Percentiles rank a stretch among this genome's conserved stretches.
phyloP scores from a whole-genome alignment of 2,888 invertebrate species.

The Diachrysia chrysitis region DNA sequence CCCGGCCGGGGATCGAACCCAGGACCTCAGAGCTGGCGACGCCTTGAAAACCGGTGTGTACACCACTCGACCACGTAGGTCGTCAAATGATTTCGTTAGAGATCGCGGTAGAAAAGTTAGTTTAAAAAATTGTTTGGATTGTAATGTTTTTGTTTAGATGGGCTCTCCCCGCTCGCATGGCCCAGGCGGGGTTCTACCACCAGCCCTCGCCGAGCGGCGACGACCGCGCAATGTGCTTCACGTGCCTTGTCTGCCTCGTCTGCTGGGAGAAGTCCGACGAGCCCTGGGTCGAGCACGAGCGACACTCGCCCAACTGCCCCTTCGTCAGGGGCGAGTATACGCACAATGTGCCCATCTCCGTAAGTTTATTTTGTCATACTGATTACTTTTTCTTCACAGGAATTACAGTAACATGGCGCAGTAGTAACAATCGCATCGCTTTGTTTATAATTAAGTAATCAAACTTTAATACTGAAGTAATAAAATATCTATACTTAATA shows the following conservation, averaged over 20 bases:
- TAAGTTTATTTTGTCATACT: constrained; percentile 63
- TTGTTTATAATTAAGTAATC: too few species aligned
- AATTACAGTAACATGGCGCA: neutral
- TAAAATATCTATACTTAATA: too few species aligned
- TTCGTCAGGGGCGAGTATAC: constrained; percentile 98
- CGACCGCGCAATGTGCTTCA: constrained; percentile 98
- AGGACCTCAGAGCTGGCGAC: too few species aligned
- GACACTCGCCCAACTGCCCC: constrained; percentile 97
- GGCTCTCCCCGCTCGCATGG: constrained; percentile 98
- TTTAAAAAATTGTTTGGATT: too few species aligned
- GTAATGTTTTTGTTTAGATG: constrained; percentile 89
- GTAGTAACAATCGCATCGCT: too few species aligned
- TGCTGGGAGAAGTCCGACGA: constrained; percentile 99
- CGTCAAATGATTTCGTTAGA: too few species aligned
- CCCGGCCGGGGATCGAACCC: too few species aligned
- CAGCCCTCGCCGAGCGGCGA: constrained; percentile 97
- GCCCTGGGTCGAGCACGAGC: constrained; percentile 98
- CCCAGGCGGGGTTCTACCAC: constrained; percentile 98
- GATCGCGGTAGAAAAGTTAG: too few species aligned
- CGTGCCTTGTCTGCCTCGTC: constrained; percentile 97
- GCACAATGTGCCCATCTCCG: constrained; percentile 97
- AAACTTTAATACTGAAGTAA: too few species aligned
- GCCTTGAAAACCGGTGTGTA: too few species aligned
- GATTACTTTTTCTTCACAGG: neutral
- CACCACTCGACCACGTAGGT: too few species aligned